These are phyloP conservation scores for Hippopotamyrus pictus DNA, from an alignment of 2,797 vertebrate genomes.

Conservation along the genomic window DNA sequence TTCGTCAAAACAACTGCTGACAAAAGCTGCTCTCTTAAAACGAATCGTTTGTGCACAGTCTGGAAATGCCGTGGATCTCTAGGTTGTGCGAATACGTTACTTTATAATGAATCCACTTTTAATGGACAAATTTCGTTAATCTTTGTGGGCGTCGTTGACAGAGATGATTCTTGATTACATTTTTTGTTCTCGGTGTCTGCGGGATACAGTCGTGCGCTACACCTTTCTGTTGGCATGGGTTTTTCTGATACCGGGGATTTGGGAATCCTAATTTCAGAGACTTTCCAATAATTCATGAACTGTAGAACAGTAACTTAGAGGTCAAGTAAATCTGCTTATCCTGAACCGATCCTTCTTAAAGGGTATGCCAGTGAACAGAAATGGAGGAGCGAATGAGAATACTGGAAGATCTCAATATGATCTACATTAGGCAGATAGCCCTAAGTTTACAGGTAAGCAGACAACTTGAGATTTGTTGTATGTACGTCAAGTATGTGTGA, in stretches of 20 bases:
- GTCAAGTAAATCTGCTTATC: not conserved
- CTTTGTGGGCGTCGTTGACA: not conserved
- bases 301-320: not conserved
- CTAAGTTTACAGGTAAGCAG: slow-evolving; percentile 81
- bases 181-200: not conserved
- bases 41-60: not conserved
- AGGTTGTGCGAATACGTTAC: not conserved
- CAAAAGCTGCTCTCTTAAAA: not conserved
- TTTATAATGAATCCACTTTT: not conserved
- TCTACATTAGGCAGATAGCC: slow-evolving; percentile 94
- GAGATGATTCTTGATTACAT: not conserved
- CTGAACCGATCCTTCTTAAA: slow-evolving; percentile 10
- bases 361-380: slow-evolving; percentile 57
- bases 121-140: not conserved
- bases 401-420: slow-evolving; percentile 91
- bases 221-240: not conserved
- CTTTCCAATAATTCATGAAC: not conserved
- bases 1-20: not conserved
- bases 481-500: not conserved
- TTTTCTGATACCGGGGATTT: not conserved
- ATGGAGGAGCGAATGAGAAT: slow-evolving; percentile 90
- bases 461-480: not conserved
- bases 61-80: not conserved
- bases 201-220: not conserved
- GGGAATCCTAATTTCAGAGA: not conserved